Evolutionary conservation across 2,888 invertebrate genomes (phyloP).

Genomic region (Cheilosia soror): DNA sequence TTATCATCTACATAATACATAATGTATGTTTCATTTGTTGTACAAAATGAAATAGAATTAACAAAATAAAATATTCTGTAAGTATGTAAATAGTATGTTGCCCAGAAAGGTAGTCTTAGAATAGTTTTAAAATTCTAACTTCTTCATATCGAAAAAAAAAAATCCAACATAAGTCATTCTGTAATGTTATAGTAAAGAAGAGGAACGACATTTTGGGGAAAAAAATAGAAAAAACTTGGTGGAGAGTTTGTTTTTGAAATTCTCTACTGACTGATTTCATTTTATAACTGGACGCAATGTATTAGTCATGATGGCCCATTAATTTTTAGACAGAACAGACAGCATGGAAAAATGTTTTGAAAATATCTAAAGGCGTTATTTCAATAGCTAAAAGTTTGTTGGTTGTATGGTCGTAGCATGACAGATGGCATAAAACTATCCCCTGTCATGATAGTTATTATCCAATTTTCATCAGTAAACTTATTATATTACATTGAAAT

Average conservation of each 20-base stretch:
- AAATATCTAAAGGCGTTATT: background rate
- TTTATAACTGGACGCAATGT: background rate
- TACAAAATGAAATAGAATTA: conserved; percentile 55
- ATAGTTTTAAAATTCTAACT: conserved; percentile 27
- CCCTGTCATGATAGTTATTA: background rate
- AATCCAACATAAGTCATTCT: background rate
- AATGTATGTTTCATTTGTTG: conserved; percentile 28
- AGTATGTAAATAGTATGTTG: conserved; percentile 67
- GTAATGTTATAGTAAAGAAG: background rate
- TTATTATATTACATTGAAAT: background rate
- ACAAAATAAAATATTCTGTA: conserved; percentile 50
- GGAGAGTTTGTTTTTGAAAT: conserved; percentile 40
- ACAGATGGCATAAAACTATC: background rate
- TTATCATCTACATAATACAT: conserved; percentile 34
- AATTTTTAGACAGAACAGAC: too few relatives aligned
- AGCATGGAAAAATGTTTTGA: background rate
- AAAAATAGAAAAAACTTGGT: conserved; percentile 19
- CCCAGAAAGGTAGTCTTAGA: conserved; percentile 27
- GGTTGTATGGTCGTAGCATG: background rate
- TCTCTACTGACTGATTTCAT: conserved; percentile 34
- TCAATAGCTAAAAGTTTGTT: too few relatives aligned
- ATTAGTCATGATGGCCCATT: background rate
- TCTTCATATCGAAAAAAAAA: conserved; percentile 25
- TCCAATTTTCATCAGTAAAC: too few relatives aligned
- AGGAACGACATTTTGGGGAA: background rate